Evolutionary conservation across 2,113 vertebrate species (phyloP).

Genomic region (Vombatus ursinus): DNA sequence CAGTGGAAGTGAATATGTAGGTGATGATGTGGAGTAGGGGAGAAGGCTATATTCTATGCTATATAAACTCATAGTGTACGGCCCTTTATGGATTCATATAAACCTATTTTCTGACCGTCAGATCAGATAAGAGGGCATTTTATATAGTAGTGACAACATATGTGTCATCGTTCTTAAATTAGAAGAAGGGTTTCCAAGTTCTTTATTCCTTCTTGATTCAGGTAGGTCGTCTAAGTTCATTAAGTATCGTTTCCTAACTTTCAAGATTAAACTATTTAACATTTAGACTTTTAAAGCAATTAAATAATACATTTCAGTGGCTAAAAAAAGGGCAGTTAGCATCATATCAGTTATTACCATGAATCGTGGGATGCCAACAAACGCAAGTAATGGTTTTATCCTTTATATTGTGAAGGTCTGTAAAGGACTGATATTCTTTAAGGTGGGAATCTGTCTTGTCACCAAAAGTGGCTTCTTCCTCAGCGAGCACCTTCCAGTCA

Average conservation of each 20-base stretch:
- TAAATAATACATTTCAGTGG: background rate
- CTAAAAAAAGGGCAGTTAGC: background rate
- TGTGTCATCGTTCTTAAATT: background rate
- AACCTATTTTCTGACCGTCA: background rate
- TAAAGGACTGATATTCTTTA: slow-evolving; percentile 89
- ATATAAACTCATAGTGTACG: background rate
- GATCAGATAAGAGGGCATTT: background rate
- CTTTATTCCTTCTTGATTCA: background rate
- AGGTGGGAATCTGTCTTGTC: slow-evolving; percentile 84
- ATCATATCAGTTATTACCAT: slow-evolving; percentile 82
- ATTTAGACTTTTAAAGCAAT: slow-evolving; percentile 18
- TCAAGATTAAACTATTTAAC: slow-evolving; percentile 27
- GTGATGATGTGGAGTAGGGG: background rate
- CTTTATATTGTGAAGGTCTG: slow-evolving; percentile 84
- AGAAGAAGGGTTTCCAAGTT: background rate
- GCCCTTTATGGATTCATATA: background rate
- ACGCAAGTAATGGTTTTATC: slow-evolving; percentile 89
- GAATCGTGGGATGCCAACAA: slow-evolving; percentile 92
- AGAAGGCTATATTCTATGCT: background rate
- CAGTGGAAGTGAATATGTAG: background rate
- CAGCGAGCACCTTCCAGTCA: slow-evolving; percentile 87
- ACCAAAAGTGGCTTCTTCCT: slow-evolving; percentile 82
- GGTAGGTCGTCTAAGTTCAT: background rate
- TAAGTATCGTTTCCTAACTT: slow-evolving; percentile 1
- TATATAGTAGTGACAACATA: background rate